Base-by-base conservation (phyloP, 2,113 vertebrate genomes). In the Acanthisitta chloris region DNA sequence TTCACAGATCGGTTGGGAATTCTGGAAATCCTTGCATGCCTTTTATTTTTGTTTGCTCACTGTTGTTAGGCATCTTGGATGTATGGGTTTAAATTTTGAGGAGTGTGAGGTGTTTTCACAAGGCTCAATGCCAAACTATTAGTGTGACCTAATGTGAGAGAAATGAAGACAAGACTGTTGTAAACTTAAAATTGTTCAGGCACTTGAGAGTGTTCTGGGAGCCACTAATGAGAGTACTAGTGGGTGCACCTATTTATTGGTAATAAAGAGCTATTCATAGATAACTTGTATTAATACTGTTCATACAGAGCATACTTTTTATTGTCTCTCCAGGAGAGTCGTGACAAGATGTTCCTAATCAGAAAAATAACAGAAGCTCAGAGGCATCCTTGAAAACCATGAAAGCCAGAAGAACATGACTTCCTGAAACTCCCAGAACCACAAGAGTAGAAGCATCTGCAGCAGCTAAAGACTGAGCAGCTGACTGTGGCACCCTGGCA, bases 261-360 rank as follows among this genome's bases (percentile, higher is more conserved):
- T 70, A 14, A 34, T 52, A 24, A 51, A 40, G 36, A 70, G 42
- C 38, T 85, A 31, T 43, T 64, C 26, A 10, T 12, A 21, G 26
- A 4, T 67, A 29, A 28, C 10, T 67, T 81, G 14, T 10, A 4
- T 29, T 40, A 31, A 43, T 19, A n/a, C 42, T 42, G 28, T 61
- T 90, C 11, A 33, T 19, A n/a, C 36, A n/a, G 40, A 54, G 14
- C 6, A 1, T 34, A 18, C 31, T 88, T 61, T 17, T 69, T 58
- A 9, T 79, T 94, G 28, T 70, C 65, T 70, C 49, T 86, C 24
- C 92, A 99, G 99, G 99, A 98, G 87, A 96, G 98, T 49, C 98
- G 97, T 45, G 99, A 99, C 97, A 99, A 99, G 88, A 97, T 92
- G 17, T 99, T 99, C 91, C 97, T 99, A 21, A 99, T 99, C 88